Evolutionary conservation across 2,888 invertebrate genomes (phyloP).

Genomic region (Ethmia dodecea): DNA sequence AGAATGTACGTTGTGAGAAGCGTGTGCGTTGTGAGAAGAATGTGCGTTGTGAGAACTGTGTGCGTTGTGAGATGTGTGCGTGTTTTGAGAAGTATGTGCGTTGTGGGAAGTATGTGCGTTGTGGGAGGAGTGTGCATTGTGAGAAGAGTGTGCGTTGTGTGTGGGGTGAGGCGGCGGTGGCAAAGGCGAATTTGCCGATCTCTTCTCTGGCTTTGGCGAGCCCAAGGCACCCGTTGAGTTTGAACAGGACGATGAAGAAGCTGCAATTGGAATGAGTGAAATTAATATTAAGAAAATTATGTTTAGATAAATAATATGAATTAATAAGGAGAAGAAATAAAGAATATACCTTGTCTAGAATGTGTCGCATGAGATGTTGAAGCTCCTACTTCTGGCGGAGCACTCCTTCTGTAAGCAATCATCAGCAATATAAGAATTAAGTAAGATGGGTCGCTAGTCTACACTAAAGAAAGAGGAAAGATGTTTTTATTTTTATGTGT

Average conservation of each 20-base stretch:
- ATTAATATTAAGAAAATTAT: too few relatives aligned
- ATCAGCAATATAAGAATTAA: too few relatives aligned
- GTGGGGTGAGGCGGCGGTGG: constrained; percentile 83
- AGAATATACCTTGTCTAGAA: constrained; percentile 62
- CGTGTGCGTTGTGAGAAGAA: constrained; percentile 16
- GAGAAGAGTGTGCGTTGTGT: constrained; percentile 15
- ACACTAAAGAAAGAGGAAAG: too few relatives aligned
- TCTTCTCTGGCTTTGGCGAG: constrained; percentile 92
- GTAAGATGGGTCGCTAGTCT: too few relatives aligned
- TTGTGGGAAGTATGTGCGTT: constrained; percentile 13
- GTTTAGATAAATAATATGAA: too few relatives aligned
- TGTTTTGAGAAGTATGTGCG: constrained; percentile 30
- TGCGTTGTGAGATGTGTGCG: constrained; percentile 74
- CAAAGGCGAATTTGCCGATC: constrained; percentile 92
- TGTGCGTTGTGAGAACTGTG: constrained; percentile 69
- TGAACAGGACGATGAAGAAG: constrained; percentile 85
- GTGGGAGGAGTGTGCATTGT: constrained; percentile 14
- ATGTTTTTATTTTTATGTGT: too few relatives aligned
- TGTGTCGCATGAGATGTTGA: constrained; percentile 56
- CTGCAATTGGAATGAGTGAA: constrained; percentile 32
- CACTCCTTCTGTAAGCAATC: constrained; percentile 47
- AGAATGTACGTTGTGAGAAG: constrained; percentile 16
- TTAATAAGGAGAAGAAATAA: background rate
- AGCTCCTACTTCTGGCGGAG: constrained; percentile 58
- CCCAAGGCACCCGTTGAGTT: constrained; percentile 86